Conservation (phyloP, 2,113 vertebrate species). For the Trichechus manatus region DNA sequence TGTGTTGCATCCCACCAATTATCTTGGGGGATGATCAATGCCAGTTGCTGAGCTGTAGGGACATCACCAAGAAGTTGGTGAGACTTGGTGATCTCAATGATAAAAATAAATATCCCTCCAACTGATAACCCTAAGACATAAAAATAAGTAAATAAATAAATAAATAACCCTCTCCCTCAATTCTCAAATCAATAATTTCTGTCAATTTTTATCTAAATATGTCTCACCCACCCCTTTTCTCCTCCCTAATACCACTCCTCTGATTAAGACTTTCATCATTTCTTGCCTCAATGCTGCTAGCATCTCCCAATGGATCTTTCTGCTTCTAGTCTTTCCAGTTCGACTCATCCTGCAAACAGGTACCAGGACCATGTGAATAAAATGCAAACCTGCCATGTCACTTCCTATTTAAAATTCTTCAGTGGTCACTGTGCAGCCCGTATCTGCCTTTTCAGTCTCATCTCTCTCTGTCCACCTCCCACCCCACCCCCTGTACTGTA, state of each 20-base stretch:
- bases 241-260: no score
- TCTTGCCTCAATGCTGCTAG: not conserved
- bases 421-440: no score
- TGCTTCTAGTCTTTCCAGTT: not conserved
- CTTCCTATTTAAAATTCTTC: not conserved
- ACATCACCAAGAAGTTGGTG: not conserved
- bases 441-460: not conserved
- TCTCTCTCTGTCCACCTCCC: not conserved
- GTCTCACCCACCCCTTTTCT: not conserved
- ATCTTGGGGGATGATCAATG: not conserved
- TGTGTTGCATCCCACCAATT: not conserved
- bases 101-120: not conserved
- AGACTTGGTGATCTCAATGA: not conserved
- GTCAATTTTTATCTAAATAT: not conserved
- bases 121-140: not conserved
- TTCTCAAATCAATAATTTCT: not conserved
- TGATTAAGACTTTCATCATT: rapidly evolving
- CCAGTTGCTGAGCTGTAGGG: not conserved
- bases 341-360: not conserved
- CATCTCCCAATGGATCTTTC: not conserved
- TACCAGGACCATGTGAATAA: not conserved
- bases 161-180: not conserved
- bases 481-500: not conserved
- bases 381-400: not conserved
- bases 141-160: not conserved